Base-by-base conservation (phyloP, 2,888 invertebrate species). In the Agrochola lota region DNA sequence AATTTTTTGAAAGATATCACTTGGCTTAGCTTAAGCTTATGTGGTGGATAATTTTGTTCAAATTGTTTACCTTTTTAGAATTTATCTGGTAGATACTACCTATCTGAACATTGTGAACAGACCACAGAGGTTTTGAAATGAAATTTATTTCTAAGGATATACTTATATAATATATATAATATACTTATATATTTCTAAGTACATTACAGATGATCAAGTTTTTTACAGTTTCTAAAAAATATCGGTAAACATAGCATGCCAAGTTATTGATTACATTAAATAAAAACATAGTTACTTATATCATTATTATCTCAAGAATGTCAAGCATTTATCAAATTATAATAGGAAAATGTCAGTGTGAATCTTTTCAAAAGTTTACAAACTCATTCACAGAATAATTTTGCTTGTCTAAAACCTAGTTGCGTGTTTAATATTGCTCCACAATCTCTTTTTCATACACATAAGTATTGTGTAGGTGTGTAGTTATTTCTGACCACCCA, bases 361-460 rank as follows among this genome's bases (percentile, higher is more conserved):
- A 55, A 55, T 11, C 11, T 11, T n/a, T 7, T 30, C 30, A 30
- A 49, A 49, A 17, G 8, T 40, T 49, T 52, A 7, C 2, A 52
- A 20, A 52, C 7, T 52, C 49, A 52, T 20, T 20, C 20, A 52
- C 8, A 52, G 7, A 8, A 8, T 52, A 20, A 52, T 20, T n/a
- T 55, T 60, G 20, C 8, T 26, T 9, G 8, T 43, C 23, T 59
- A 3, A 76, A 66, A 35, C 9, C 6, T 35, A 49, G n/a, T 20
- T 23, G n/a, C 30, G 15, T 35, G n/a, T 52, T 60, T 30, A 30
- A 49, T 30, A 20, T 82, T 59, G 4, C 9, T 52, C 57, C n/a
- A 82, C 55, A 46, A 3, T n/a, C 35, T 60, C 55, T 57, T 49
- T 26, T 6, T 68, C 9, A n/a, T 23, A 66, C 35, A 78, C 6